These are phyloP conservation scores for Thunnus thynnus DNA, from an alignment of 2,113 vertebrate genomes.

Conservation along the genomic window DNA sequence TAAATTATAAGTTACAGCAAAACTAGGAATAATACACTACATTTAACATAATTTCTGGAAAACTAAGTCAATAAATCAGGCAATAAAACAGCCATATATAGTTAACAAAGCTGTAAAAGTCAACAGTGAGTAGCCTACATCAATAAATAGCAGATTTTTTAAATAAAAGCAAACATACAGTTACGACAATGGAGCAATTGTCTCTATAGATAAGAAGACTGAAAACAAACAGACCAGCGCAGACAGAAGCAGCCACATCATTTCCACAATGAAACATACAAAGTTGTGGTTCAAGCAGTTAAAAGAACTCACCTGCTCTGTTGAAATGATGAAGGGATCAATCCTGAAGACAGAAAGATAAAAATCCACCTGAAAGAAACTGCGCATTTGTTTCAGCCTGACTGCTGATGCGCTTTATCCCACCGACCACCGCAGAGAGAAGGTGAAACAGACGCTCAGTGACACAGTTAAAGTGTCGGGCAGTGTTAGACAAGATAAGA, in stretches of 20 bases:
- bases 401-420: conserved; percentile 36
- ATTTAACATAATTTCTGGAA: neutral
- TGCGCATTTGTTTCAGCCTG: neutral
- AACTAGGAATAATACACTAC: neutral
- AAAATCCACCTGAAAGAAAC: neutral
- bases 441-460: neutral
- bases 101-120: neutral
- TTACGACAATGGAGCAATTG: too few relatives aligned
- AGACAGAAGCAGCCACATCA: conserved; percentile 1
- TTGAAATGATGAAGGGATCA: neutral
- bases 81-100: neutral
- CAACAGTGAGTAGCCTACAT: too few relatives aligned
- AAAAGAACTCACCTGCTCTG: conserved; percentile 45
- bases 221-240: neutral
- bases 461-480: conserved; percentile 7
- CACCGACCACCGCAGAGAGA: conserved; percentile 1
- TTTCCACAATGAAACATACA: neutral
- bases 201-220: neutral
- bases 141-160: neutral
- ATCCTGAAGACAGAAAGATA: neutral
- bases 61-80: neutral
- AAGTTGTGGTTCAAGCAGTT: neutral
- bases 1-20: neutral
- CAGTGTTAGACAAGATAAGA: neutral
- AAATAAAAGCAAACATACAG: neutral